Conservation (phyloP, 1,140 invertebrate genomes). For the Steinernema feltiae region DNA sequence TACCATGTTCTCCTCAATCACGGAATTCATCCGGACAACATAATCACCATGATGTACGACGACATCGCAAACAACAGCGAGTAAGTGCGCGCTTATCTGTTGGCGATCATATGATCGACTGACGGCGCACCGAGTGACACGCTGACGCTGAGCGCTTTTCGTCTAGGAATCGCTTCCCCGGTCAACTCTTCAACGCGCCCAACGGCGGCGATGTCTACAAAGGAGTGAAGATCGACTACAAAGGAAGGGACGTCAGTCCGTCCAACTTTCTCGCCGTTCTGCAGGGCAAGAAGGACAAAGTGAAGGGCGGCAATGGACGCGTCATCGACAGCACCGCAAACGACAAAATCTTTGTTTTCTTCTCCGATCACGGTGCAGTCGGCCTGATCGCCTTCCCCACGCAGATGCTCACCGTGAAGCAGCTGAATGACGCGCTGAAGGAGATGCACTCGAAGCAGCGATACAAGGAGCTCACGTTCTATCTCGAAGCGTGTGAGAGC, state of each 20-base stretch:
- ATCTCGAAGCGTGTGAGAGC: conserved; percentile 67
- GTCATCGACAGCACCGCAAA: conserved; percentile 64
- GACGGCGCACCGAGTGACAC: neutral
- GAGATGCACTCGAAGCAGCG: neutral
- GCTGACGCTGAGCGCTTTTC: neutral
- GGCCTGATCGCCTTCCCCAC: conserved; percentile 65
- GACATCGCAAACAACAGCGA: conserved; percentile 58
- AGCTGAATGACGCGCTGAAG: conserved; percentile 58
- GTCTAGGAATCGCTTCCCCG: conserved; percentile 64
- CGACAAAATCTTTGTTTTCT: conserved; percentile 67
- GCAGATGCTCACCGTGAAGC: conserved; percentile 58
- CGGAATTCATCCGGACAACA: conserved; percentile 58
- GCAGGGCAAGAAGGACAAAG: conserved; percentile 60
- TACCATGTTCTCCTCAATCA: conserved; percentile 58
- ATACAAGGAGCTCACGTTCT: conserved; percentile 7
- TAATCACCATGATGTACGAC: conserved; percentile 61
- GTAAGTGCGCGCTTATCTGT: conserved; percentile 44
- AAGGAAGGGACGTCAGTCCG: conserved; percentile 63
- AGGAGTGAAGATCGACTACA: conserved; percentile 65
- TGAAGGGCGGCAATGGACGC: conserved; percentile 62
- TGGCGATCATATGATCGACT: neutral
- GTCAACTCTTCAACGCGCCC: conserved; percentile 65
- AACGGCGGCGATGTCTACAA: conserved; percentile 65
- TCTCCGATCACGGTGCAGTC: conserved; percentile 67
- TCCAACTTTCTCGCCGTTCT: conserved; percentile 64